A percentile compares a stretch with the other conserved stretches of the same genome.
Evolutionary conservation across 2,113 vertebrate species (phyloP).

Genomic region (Aegotheles bennettii): DNA sequence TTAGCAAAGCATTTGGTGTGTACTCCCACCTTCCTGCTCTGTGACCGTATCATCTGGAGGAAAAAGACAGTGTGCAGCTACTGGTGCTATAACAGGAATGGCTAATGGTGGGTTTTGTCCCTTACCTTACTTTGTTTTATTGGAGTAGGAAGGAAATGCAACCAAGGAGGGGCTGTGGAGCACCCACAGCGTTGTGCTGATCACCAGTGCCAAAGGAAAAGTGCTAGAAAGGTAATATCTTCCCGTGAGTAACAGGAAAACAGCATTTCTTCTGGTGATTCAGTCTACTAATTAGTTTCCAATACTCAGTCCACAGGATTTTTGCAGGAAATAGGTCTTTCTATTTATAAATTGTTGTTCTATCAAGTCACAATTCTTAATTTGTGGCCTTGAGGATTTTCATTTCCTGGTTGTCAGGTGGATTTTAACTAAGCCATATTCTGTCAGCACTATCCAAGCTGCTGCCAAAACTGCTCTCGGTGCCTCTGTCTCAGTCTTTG

Average conservation of each 20-base stretch:
- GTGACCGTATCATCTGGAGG: not conserved
- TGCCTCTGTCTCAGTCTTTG: not conserved
- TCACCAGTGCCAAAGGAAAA: not conserved
- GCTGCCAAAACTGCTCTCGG: not conserved
- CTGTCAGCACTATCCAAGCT: not conserved
- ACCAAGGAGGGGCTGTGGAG: not conserved
- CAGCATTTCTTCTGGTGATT: not conserved
- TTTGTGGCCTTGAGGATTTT: constrained; percentile 11
- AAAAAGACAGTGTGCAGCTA: not conserved
- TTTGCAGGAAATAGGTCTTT: constrained; percentile 32
- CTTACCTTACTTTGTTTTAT: not conserved
- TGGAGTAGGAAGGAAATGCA: not conserved
- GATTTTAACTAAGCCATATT: not conserved
- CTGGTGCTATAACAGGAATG: not conserved
- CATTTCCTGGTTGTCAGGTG: constrained; percentile 11
- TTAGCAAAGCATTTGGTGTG: not conserved
- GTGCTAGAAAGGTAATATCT: not conserved
- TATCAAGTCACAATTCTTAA: constrained; percentile 34
- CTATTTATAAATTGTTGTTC: constrained; percentile 23
- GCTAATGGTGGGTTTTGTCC: not conserved
- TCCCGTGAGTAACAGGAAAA: not conserved
- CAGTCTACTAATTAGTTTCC: constrained; percentile 47
- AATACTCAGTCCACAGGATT: not conserved
- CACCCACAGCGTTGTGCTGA: not conserved
- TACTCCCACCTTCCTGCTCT: not conserved